phyloP scores from a whole-genome alignment of 2,888 invertebrate species.

The Lepas anatifera region DNA sequence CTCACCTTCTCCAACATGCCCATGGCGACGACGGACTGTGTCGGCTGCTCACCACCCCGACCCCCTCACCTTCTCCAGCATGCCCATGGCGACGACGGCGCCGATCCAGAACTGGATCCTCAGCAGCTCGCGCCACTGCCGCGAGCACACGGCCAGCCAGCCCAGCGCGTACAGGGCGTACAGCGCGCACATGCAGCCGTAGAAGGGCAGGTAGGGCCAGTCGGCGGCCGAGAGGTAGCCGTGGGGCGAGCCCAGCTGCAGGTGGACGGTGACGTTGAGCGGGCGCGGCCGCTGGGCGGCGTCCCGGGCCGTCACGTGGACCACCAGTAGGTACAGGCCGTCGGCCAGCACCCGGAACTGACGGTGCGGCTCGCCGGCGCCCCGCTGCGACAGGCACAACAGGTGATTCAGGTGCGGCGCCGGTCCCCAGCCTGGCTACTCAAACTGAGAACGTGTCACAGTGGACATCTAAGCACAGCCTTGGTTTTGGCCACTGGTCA shows the following conservation, averaged over 20 bases:
- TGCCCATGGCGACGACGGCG: constrained; percentile 73
- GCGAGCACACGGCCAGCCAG: constrained; percentile 70
- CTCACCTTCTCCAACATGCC: constrained; percentile 62
- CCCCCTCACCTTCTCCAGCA: constrained; percentile 51
- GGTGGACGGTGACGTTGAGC: constrained; percentile 39
- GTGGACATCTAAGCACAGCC: background rate
- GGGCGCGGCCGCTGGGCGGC: constrained; percentile 28
- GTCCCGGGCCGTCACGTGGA: constrained; percentile 34
- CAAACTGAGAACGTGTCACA: background rate
- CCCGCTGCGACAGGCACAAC: background rate
- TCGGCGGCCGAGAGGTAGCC: constrained; percentile 81
- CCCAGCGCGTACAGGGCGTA: constrained; percentile 68
- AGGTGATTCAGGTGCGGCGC: too few species aligned
- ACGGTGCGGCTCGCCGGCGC: constrained; percentile 35
- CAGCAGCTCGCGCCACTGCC: constrained; percentile 81
- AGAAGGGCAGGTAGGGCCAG: constrained; percentile 80
- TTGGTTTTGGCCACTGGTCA: background rate
- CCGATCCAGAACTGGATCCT: constrained; percentile 95
- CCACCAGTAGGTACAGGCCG: constrained; percentile 55
- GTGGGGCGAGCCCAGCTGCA: constrained; percentile 60
- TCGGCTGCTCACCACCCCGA: too few species aligned
- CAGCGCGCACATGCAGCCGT: constrained; percentile 75
- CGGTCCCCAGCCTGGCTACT: background rate
- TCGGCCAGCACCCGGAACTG: constrained; percentile 49
- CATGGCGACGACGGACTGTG: constrained; percentile 69